Conservation (phyloP, 2,888 invertebrate genomes). For the Tetragonula carbonaria region DNA sequence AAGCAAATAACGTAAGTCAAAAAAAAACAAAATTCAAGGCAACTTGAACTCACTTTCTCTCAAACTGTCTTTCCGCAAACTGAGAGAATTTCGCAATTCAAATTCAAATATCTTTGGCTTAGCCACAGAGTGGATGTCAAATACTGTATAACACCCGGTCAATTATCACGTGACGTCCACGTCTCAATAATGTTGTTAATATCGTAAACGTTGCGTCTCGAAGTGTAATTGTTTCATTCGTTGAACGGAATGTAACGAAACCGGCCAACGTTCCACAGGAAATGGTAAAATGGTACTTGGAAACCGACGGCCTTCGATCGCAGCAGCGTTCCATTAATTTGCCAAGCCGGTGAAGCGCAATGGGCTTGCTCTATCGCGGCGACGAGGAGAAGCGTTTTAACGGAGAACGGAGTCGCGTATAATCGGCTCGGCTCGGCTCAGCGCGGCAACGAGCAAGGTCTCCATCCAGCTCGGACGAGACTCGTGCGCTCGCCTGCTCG, state of each 20-base stretch:
- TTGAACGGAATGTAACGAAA: not conserved
- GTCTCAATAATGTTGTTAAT: too few species aligned
- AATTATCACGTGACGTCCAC: too few species aligned
- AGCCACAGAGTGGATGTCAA: too few species aligned
- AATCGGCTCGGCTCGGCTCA: conserved; percentile 21
- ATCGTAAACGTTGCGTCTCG: too few species aligned
- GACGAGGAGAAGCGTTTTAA: conserved; percentile 17
- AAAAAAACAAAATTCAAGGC: too few species aligned
- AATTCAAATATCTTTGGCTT: too few species aligned
- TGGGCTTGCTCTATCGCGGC: conserved; percentile 1
- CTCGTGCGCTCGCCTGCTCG: conserved; percentile 5
- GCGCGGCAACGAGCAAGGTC: conserved; percentile 33
- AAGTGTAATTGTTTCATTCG: not conserved
- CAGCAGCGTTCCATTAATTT: conserved; percentile 34
- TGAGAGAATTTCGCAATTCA: too few species aligned
- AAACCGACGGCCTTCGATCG: not conserved
- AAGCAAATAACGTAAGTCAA: too few species aligned
- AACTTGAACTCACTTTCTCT: too few species aligned
- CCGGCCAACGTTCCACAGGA: not conserved
- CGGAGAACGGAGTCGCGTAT: conserved; percentile 22
- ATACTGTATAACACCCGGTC: too few species aligned
- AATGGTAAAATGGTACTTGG: not conserved
- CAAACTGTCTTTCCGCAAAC: too few species aligned
- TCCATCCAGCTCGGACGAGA: conserved; percentile 19
- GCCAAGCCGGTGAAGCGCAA: conserved; percentile 5